Percentiles rank a stretch among this genome's conserved stretches.
These are phyloP conservation scores for Drosophila trichaetosa DNA, from an alignment of 2,888 invertebrate genomes.

Conservation along the genomic window DNA sequence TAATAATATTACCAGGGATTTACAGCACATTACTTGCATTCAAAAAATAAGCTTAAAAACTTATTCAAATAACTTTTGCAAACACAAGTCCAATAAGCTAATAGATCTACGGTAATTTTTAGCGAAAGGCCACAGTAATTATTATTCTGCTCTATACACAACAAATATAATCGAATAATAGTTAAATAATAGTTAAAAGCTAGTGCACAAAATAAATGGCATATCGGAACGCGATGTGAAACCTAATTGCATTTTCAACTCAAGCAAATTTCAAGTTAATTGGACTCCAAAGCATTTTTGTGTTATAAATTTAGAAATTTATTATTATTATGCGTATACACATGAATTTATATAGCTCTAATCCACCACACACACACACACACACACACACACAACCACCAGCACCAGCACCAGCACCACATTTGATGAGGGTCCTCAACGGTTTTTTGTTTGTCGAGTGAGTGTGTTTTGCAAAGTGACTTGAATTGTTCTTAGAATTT, in stretches of 20 bases:
- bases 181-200: not conserved
- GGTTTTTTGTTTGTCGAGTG: constrained; percentile 26
- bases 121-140: not conserved
- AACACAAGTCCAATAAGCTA: not conserved
- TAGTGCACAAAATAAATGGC: not conserved
- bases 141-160: not conserved
- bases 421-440: not conserved
- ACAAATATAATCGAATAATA: not conserved
- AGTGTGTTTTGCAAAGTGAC: constrained; percentile 37
- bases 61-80: not conserved
- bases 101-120: not conserved
- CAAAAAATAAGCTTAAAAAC: not conserved
- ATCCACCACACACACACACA: not conserved
- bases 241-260: constrained; percentile 5
- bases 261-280: constrained; percentile 23
- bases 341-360: not conserved
- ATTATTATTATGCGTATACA: constrained; percentile 32
- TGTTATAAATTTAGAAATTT: constrained; percentile 23
- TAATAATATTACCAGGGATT: not conserved
- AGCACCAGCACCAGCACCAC: not conserved
- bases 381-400: not conserved
- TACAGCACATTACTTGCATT: not conserved
- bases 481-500: constrained; percentile 48
- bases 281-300: constrained; percentile 22
- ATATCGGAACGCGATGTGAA: not conserved